A percentile compares a stretch with the other conserved stretches of the same genome.
These are phyloP conservation scores for Pinctada fucata DNA, from an alignment of 2,888 invertebrate genomes.

Conservation along the genomic window DNA sequence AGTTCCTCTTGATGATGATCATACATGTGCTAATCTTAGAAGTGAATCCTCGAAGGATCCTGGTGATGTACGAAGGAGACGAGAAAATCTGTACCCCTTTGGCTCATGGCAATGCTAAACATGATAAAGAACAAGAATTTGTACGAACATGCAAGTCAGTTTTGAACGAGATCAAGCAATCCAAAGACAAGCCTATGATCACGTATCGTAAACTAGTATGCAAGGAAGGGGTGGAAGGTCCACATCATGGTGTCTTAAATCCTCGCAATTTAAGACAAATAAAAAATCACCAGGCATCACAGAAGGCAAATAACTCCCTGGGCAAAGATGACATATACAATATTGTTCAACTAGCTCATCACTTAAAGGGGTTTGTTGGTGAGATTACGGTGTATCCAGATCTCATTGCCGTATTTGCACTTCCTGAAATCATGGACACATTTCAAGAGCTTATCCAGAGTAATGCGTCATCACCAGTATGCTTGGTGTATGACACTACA, in stretches of 20 bases:
- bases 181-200: slow-evolving; percentile 1
- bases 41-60: background rate
- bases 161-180: slow-evolving; percentile 5
- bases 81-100: slow-evolving; percentile 14
- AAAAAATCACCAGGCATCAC: slow-evolving; percentile 7
- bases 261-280: slow-evolving; percentile 26
- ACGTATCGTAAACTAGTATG: slow-evolving; percentile 10
- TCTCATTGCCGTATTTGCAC: slow-evolving; percentile 6
- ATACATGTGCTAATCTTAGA: no score
- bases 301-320: background rate
- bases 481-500: no score
- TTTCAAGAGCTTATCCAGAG: no score
- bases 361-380: slow-evolving; percentile 20
- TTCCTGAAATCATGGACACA: no score
- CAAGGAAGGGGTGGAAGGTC: background rate
- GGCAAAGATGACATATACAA: slow-evolving; percentile 27
- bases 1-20: no score
- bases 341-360: slow-evolving; percentile 13
- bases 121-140: background rate
- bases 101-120: slow-evolving; percentile 13
- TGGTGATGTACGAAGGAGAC: slow-evolving; percentile 10
- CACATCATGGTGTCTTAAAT: slow-evolving; percentile 24
- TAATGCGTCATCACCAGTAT: background rate
- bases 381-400: no score
- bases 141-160: slow-evolving; percentile 1